Conservation (phyloP, 2,888 invertebrate species). For the Agrenia bidenticulata region DNA sequence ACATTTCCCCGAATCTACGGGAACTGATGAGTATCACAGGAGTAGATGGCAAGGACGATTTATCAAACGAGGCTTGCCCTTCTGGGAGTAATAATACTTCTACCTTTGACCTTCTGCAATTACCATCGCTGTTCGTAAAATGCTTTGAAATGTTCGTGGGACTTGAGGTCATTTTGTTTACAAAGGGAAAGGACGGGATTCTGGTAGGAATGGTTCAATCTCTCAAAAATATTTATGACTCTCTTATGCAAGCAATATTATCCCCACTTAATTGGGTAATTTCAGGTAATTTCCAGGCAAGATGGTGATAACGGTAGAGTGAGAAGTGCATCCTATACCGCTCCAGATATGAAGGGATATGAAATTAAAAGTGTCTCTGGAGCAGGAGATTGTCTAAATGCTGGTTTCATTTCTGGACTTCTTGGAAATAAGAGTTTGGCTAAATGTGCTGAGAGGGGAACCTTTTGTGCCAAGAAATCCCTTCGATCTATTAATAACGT, state of each 20-base stretch:
- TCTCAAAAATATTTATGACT: no score
- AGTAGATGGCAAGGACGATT: slow-evolving; percentile 54
- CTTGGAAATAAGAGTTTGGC: slow-evolving; percentile 62
- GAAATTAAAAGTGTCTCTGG: slow-evolving; percentile 73
- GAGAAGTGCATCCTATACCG: slow-evolving; percentile 53
- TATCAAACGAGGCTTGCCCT: neutral
- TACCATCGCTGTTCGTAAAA: slow-evolving; percentile 16
- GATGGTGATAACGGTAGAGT: slow-evolving; percentile 31
- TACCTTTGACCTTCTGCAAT: slow-evolving; percentile 22
- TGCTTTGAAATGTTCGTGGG: slow-evolving; percentile 42
- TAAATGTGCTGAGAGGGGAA: slow-evolving; percentile 65
- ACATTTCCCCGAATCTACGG: slow-evolving; percentile 76
- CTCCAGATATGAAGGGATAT: slow-evolving; percentile 40
- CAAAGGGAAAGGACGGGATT: slow-evolving; percentile 48
- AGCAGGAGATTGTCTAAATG: slow-evolving; percentile 71
- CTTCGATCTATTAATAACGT: slow-evolving; percentile 65
- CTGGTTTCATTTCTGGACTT: slow-evolving; percentile 68
- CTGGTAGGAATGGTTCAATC: slow-evolving; percentile 43
- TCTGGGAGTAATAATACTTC: slow-evolving; percentile 5
- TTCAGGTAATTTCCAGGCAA: slow-evolving; percentile 12
- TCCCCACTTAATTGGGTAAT: slow-evolving; percentile 6
- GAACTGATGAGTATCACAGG: slow-evolving; percentile 71
- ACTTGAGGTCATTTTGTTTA: slow-evolving; percentile 46
- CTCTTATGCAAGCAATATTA: no score
- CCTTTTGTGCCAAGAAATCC: slow-evolving; percentile 65